Evolutionary conservation across 2,113 vertebrate genomes (phyloP).

Genomic region (Labrus mixtus): DNA sequence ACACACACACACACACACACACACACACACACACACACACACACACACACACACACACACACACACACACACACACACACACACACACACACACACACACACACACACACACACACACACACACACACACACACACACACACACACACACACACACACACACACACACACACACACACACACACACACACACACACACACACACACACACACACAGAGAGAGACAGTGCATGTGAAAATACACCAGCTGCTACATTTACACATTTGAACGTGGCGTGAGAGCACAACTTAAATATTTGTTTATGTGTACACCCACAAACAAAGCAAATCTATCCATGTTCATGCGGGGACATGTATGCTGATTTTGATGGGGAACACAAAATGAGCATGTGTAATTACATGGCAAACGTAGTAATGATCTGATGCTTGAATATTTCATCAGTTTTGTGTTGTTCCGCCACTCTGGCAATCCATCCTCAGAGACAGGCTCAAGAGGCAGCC

Average conservation of each 20-base stretch:
- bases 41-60: too few species aligned
- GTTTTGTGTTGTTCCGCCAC: constrained; percentile 53
- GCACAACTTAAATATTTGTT: constrained; percentile 3
- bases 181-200: too few species aligned
- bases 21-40: too few species aligned
- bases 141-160: too few species aligned
- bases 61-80: too few species aligned
- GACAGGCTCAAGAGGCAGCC: constrained; percentile 50
- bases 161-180: too few species aligned
- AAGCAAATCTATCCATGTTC: constrained; percentile 9
- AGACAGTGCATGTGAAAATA: background rate
- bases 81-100: too few species aligned
- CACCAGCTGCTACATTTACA: background rate
- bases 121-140: too few species aligned
- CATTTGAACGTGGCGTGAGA: background rate
- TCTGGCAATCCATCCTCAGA: constrained; percentile 56
- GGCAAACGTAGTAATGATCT: constrained; percentile 68
- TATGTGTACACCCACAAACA: constrained; percentile 5
- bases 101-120: too few species aligned
- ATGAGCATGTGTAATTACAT: constrained; percentile 72
- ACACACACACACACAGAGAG: too few species aligned
- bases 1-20: too few species aligned
- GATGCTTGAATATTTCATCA: constrained; percentile 82
- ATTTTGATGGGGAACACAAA: constrained; percentile 51
- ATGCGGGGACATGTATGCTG: constrained; percentile 1